Evolutionary conservation across 2,797 vertebrate species (phyloP).

Genomic region (Tenualosa thibaudeaui): DNA sequence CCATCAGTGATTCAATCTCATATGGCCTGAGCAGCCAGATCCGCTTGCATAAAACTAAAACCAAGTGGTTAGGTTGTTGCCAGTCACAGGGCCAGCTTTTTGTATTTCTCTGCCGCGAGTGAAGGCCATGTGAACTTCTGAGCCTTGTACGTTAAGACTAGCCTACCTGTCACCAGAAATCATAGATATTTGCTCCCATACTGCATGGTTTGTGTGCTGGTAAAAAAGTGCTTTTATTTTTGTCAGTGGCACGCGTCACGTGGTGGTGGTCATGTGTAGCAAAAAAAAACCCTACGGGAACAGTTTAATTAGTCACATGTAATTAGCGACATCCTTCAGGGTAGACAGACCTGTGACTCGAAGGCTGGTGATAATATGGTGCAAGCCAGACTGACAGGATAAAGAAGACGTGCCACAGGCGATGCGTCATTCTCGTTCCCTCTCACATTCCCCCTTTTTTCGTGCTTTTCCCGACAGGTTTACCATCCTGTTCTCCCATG

Average conservation of each 20-base stretch:
- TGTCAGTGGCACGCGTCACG: background rate
- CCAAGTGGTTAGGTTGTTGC: background rate
- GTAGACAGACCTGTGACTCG: background rate
- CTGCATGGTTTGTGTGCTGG: too few species aligned
- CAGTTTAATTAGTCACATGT: constrained; percentile 20
- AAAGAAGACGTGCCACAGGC: background rate
- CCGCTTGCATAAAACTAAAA: background rate
- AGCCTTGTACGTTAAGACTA: background rate
- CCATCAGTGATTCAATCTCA: background rate
- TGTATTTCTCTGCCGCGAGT: background rate
- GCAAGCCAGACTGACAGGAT: background rate
- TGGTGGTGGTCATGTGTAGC: background rate
- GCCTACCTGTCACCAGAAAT: background rate
- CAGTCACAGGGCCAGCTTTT: background rate
- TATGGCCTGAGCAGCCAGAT: background rate
- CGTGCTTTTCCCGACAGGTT: constrained; percentile 65
- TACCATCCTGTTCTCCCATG: constrained; percentile 86
- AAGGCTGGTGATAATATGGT: background rate
- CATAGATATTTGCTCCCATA: background rate
- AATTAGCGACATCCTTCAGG: background rate
- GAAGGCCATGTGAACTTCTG: background rate
- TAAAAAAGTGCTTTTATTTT: background rate
- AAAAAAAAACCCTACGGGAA: background rate
- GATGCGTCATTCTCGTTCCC: constrained; percentile 1
- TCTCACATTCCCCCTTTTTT: constrained; percentile 9